Percentiles rank a stretch among this genome's conserved stretches.
phyloP scores from a whole-genome alignment of 2,797 vertebrate genomes.

The Xenentodon cancila region DNA sequence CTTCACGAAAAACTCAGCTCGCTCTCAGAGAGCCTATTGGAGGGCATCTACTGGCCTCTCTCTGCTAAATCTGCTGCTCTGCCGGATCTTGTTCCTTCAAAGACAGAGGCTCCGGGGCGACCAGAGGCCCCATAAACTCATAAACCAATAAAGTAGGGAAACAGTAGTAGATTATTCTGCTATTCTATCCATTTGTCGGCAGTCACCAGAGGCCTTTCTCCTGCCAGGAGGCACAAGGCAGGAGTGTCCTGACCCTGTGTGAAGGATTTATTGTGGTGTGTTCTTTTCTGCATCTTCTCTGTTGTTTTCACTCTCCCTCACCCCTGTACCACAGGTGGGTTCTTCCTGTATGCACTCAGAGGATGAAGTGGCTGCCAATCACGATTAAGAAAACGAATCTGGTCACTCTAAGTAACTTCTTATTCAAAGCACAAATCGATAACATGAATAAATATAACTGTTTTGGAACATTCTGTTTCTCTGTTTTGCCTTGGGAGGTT shows the following conservation, averaged over 20 bases:
- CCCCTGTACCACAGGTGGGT: constrained; percentile 39
- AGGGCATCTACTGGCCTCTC: not conserved
- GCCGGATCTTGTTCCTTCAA: constrained; percentile 30
- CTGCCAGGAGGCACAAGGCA: constrained; percentile 68
- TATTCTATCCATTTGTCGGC: constrained; percentile 72
- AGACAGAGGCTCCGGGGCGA: constrained; percentile 21
- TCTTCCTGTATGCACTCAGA: constrained; percentile 26
- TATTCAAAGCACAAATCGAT: too few species aligned
- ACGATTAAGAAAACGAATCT: too few species aligned
- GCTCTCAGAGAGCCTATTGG: constrained; percentile 24
- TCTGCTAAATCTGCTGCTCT: constrained; percentile 19
- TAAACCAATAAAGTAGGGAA: constrained; percentile 69
- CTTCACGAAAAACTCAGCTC: constrained; percentile 50
- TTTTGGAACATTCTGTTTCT: too few species aligned
- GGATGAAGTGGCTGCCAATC: constrained; percentile 40
- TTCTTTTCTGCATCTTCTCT: constrained; percentile 43
- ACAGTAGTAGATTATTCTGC: constrained; percentile 73
- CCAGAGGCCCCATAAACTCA: constrained; percentile 58
- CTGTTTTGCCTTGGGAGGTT: too few species aligned
- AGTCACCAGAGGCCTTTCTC: constrained; percentile 67
- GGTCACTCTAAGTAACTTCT: too few species aligned
- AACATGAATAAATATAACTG: too few species aligned
- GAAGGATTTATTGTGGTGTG: constrained; percentile 65
- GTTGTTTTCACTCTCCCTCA: constrained; percentile 40
- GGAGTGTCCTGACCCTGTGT: constrained; percentile 62